phyloP scores from a whole-genome alignment of 92 coral and sea anemone genomes.

The Porites lobata region DNA sequence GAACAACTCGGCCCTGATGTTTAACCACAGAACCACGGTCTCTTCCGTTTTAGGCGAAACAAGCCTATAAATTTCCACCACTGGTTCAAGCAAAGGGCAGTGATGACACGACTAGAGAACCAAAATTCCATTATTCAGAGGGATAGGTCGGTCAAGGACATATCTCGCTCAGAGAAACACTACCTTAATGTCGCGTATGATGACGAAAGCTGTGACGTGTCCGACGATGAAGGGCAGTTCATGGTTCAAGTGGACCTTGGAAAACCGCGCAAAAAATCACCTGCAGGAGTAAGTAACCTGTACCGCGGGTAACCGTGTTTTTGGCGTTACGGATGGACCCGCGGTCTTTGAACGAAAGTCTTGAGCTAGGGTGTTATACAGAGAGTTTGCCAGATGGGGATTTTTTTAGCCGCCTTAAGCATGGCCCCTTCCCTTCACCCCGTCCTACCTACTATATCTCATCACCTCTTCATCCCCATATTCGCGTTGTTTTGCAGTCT shows the following conservation, averaged over 20 bases:
- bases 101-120: conserved; percentile 73
- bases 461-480: too few species aligned
- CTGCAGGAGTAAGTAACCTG: conserved; percentile 38
- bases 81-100: conserved; percentile 73
- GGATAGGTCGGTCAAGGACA: conserved; percentile 74
- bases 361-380: background rate
- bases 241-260: conserved; percentile 90
- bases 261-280: conserved; percentile 25
- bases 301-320: background rate
- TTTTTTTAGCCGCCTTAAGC: too few species aligned
- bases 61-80: conserved; percentile 24
- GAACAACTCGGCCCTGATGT: too few species aligned
- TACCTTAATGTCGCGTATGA: conserved; percentile 80
- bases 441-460: too few species aligned
- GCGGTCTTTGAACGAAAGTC: background rate
- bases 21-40: too few species aligned
- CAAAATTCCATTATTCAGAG: conserved; percentile 62
- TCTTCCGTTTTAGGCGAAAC: conserved; percentile 27
- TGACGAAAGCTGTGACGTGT: conserved; percentile 63
- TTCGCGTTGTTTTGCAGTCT: too few species aligned
- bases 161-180: conserved; percentile 84
- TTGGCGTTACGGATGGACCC: background rate
- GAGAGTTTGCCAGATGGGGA: too few species aligned
- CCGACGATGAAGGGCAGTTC: conserved; percentile 80
- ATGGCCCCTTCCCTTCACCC: too few species aligned